Evolutionary conservation across 1,140 invertebrate species (phyloP), one percentile per base, ranked within the genome.

Genomic region (Calliphora vicina): DNA sequence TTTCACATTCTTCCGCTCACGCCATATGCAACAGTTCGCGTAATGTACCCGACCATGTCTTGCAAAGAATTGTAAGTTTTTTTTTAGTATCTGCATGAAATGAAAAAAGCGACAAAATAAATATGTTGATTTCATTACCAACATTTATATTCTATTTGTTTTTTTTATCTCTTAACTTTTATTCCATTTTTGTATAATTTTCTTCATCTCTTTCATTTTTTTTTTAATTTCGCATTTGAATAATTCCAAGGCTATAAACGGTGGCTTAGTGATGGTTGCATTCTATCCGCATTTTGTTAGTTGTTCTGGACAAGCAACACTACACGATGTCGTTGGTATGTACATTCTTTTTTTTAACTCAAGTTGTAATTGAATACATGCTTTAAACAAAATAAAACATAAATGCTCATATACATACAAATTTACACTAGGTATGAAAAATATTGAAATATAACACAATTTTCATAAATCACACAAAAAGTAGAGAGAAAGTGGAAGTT

Each of bases 211-310:
- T 3, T 15, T 74, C n/a, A 8, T 3, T 43, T 82, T 73, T 9
- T 17, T 80, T 50, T 26, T 27, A 81, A 67, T 27, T 67, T 29
- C 26, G 17, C 23, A 61, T 81, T 61, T 81, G 80, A 81, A 81
- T 78, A 78, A 45, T 78, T 23, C 25, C 80, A 81, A 90, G 89
- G 89, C 89, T 92, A 93, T 93, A 90, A 97, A 96, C 86, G 93
- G 95, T 84, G 96, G 96, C 45, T 93, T 97, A 83, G 95, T 97
- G 23, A 98, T 97, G 96, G 95, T 98, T 78, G 96, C 96, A 85
- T 97, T 97, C 91, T 97, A 95, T 90, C 95, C 94, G 61, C 93
- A 94, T 89, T 97, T 96, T 91, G 94, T 98, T 87, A 96, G 95
- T 90, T 97, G 96, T 91, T 92, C 93, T 81, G 93, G 93, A 83